A percentile compares a stretch with the other conserved stretches of the same genome.
phyloP scores from a whole-genome alignment of 1,140 invertebrate species.

The Drosophila lowei region DNA sequence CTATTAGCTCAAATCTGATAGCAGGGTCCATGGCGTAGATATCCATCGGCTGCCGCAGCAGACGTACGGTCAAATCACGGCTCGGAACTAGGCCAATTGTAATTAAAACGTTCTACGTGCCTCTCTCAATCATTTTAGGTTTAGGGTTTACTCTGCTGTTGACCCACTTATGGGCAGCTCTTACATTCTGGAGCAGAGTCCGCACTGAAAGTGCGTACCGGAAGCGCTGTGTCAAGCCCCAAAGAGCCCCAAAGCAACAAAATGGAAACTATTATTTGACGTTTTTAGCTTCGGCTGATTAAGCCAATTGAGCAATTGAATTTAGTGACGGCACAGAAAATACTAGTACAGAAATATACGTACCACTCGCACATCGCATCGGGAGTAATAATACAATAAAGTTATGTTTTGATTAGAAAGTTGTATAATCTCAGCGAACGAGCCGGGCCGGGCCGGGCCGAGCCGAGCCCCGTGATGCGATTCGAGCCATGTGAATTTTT shows the following conservation, averaged over 20 bases:
- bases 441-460: conserved; percentile 4
- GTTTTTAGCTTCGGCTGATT: conserved; percentile 45
- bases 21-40: conserved; percentile 49
- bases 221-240: conserved; percentile 12
- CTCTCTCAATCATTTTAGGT: conserved; percentile 41
- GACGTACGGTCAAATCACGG: conserved; percentile 28
- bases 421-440: conserved; percentile 66
- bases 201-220: conserved; percentile 37
- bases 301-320: conserved; percentile 63
- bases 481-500: conserved; percentile 75
- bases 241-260: conserved; percentile 17
- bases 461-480: conserved; percentile 30
- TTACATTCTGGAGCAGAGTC: conserved; percentile 1
- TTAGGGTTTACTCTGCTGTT: conserved; percentile 28
- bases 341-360: conserved; percentile 20
- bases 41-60: conserved; percentile 28
- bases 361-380: conserved; percentile 19
- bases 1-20: conserved; percentile 73
- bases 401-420: conserved; percentile 78
- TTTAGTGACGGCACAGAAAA: conserved; percentile 53
- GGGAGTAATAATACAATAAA: conserved; percentile 72
- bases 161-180: conserved; percentile 43
- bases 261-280: conserved; percentile 14
- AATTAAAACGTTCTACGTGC: conserved; percentile 79
- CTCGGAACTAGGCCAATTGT: conserved; percentile 70